Base-by-base conservation (phyloP, 2,113 vertebrate species). In the Acinonyx jubatus region DNA sequence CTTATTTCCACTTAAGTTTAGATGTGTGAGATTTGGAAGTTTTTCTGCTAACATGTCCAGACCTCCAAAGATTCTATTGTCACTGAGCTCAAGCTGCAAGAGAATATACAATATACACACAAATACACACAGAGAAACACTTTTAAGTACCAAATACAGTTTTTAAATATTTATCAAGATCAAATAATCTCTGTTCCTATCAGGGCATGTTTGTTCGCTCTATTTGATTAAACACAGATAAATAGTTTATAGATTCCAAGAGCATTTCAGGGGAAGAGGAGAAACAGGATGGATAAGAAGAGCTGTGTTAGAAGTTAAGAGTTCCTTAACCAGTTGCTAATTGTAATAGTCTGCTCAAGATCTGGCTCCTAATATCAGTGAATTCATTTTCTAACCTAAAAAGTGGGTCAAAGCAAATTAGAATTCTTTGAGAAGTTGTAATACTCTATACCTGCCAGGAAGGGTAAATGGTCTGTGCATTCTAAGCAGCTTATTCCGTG, bases 1-100 rank as follows among this genome's bases (percentile, higher is more conserved):
- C 98, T 99, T 99, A 99, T 99, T 99, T 98, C 99, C 99, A 97
- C 99, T 99, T 97, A 99, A 98, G 95, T 99, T 99, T 99, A 99
- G 98, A 98, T 99, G 99, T 98, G 99, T 99, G 98, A 99, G 99
- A 98, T 99, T 99, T 90, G 99, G 99, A 69, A 99, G 99, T 98
- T 99, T 99, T 98, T 99, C 99, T 98, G 99, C 99, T 99, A 99
- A 98, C 99, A 99, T 99, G 93, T 99, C 99, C 87, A 99, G 99
- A 97, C 99, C 99, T 81, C 99, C 99, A 10, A 98, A 99, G 98
- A 99, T 99, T 99, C 99, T 99, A 99, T 99, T 99, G 98, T 99
- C 99, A 93, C 99, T 99, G 97, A 99, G 99, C 98, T 99, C 99
- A 99, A 99, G 98, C 99, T 99, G 98, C 91, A 98, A 99, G 80